phyloP scores from a whole-genome alignment of 37 sponge, comb jelly and placozoan genomes.

The Petrosia ficiformis region DNA sequence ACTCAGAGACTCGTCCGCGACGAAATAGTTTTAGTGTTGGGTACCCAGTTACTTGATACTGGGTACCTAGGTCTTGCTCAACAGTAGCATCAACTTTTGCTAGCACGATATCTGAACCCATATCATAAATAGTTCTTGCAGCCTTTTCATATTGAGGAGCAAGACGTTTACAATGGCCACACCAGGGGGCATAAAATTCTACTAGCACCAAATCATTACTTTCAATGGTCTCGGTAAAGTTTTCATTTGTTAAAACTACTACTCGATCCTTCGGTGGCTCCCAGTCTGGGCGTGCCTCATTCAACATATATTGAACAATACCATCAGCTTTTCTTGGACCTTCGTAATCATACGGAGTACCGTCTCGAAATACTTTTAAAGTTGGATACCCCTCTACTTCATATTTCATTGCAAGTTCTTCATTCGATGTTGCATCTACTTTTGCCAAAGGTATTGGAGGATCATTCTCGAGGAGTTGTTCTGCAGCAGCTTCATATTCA shows the following conservation, averaged over 20 bases:
- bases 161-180: not conserved
- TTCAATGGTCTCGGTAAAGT: conserved; percentile 69
- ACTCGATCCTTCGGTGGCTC: conserved; percentile 58
- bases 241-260: conserved; percentile 66
- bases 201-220: conserved; percentile 64
- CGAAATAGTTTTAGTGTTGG: conserved; percentile 64
- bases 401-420: conserved; percentile 25
- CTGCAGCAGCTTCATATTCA: conserved; percentile 71
- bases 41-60: conserved; percentile 62
- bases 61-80: conserved; percentile 39
- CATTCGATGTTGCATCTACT: conserved; percentile 67
- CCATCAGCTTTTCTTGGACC: conserved; percentile 49
- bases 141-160: not conserved
- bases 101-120: not conserved
- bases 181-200: conserved; percentile 95
- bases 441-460: conserved; percentile 59
- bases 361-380: conserved; percentile 60
- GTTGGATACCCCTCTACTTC: conserved; percentile 65
- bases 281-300: conserved; percentile 68
- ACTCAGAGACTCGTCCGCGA: conserved; percentile 55
- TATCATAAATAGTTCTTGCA: not conserved
- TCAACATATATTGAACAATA: conserved; percentile 48
- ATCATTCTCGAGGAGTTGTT: conserved; percentile 18
- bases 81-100: conserved; percentile 64
- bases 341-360: conserved; percentile 56